A percentile compares a stretch with the other conserved stretches of the same genome.
phyloP scores from a whole-genome alignment of 2,888 invertebrate genomes.

The Eucera pruinosa region DNA sequence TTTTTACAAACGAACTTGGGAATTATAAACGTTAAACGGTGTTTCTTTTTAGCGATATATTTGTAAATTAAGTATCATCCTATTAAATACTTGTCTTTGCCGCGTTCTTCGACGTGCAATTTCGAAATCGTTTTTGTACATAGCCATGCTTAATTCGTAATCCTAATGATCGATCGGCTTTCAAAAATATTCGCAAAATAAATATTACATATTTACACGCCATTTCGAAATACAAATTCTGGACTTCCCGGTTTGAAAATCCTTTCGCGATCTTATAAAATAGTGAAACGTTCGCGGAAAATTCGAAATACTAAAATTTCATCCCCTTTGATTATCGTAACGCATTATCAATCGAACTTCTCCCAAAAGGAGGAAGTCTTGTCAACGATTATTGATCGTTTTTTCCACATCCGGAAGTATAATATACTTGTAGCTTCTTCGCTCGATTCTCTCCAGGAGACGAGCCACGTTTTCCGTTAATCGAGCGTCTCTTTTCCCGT shows the following conservation, averaged over 20 bases:
- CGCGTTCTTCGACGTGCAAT: neutral
- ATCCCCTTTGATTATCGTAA: slow-evolving; percentile 19
- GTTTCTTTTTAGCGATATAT: neutral
- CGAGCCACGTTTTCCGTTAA: slow-evolving; percentile 23
- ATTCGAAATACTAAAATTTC: neutral
- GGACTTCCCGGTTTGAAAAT: slow-evolving; percentile 5
- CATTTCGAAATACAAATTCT: slow-evolving; percentile 13
- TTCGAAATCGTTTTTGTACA: neutral
- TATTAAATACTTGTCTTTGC: neutral
- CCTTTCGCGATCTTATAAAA: slow-evolving; percentile 3
- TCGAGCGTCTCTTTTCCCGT: slow-evolving; percentile 89
- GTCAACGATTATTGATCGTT: neutral
- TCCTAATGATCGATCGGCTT: neutral
- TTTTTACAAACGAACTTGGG: neutral
- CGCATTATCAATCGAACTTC: slow-evolving; percentile 8
- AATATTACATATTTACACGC: slow-evolving; percentile 49
- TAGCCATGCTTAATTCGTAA: neutral
- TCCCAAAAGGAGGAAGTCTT: neutral
- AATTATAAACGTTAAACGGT: slow-evolving; percentile 1
- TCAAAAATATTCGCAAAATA: slow-evolving; percentile 35
- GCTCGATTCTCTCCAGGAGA: slow-evolving; percentile 15
- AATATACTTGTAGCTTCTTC: neutral
- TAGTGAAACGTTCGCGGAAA: neutral
- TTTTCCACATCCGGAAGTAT: neutral
- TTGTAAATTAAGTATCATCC: neutral